Base-by-base conservation (phyloP, 1,140 invertebrate species). In the Bradysia coprophila region DNA sequence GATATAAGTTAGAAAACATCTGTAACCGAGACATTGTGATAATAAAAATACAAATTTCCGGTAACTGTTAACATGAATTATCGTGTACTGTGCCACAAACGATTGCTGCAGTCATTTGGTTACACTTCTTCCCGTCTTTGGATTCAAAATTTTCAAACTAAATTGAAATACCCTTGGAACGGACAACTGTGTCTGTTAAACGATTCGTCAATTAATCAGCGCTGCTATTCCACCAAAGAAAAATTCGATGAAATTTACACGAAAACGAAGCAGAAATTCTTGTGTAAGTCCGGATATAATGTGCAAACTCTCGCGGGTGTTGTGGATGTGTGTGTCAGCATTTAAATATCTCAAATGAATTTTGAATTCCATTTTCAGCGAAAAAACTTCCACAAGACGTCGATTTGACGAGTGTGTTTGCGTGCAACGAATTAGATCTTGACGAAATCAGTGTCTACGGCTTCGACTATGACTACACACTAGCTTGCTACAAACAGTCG, bases 381-480 rank as follows among this genome's bases (percentile, higher is more conserved):
- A 90, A 89, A 57, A 90, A 90, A 53, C 62, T 88, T 10, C 86
- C 87, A 16, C 73, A 76, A 51, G 81, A 91, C 68, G 85, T 92
- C 0, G 82, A 88, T 54, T 70, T 75, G 1, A 67, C 72, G 49
- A 86, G 81, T 16, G 87, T 97, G 1, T 98, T 96, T 69, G 88
- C 89, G n/a, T 96, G 92, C 63, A 97, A 97, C 66, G 91, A 97
- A 58, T 65, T 96, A 18, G 81, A 94, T 62, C 62, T 98, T 19
- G 72, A 78, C 44, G 84, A 94, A 57, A 84, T 97, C 24, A 74
- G 88, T 53, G 87, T 96, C 1, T 97, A 95, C 70, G 94, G 94
- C 15, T 98, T 97, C 69, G 94, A 98, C 67, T 98, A 97, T 69
- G 94, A 98, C 61, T 98, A 97, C 56, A 98, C 94, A 0, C 61